These are phyloP conservation scores for Leucoraja erinaceus DNA, from an alignment of 2,113 vertebrate species.

Conservation along the genomic window DNA sequence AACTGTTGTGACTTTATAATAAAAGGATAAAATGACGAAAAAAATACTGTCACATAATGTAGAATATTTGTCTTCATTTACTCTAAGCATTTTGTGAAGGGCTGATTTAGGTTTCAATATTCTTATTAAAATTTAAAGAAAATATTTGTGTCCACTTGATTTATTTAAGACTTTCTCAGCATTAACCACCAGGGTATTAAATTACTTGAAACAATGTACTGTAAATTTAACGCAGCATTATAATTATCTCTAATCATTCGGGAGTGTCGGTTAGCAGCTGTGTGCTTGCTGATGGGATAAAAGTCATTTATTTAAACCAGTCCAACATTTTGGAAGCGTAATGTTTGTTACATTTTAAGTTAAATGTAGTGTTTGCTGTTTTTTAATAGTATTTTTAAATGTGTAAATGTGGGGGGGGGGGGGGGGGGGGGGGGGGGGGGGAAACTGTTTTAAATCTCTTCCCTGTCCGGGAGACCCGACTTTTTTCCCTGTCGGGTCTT, in stretches of 20 bases:
- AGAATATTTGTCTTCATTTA: slow-evolving; percentile 39
- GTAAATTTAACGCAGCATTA: neutral
- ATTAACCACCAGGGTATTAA: neutral
- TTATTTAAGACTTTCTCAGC: neutral
- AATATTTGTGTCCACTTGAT: slow-evolving; percentile 1
- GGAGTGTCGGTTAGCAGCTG: too few relatives aligned
- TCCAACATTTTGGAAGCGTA: too few relatives aligned
- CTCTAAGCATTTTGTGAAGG: slow-evolving; percentile 38
- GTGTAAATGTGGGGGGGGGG: too few relatives aligned
- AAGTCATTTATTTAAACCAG: too few relatives aligned
- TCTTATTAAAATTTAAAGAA: slow-evolving; percentile 38
- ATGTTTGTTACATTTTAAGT: too few relatives aligned
- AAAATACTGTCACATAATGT: slow-evolving; percentile 38
- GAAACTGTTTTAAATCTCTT: too few relatives aligned
- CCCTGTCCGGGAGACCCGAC: too few relatives aligned
- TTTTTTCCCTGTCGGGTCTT: too few relatives aligned
- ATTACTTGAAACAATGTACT: too few relatives aligned
- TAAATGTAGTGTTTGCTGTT: too few relatives aligned
- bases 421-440: too few relatives aligned
- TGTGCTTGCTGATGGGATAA: neutral
- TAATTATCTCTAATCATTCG: neutral
- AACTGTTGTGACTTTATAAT: slow-evolving; percentile 38
- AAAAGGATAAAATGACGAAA: slow-evolving; percentile 36
- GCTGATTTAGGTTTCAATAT: slow-evolving; percentile 38
- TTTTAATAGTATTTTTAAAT: too few relatives aligned